These are phyloP conservation scores for Sipha flava DNA, from an alignment of 1,140 invertebrate species.

Conservation along the genomic window DNA sequence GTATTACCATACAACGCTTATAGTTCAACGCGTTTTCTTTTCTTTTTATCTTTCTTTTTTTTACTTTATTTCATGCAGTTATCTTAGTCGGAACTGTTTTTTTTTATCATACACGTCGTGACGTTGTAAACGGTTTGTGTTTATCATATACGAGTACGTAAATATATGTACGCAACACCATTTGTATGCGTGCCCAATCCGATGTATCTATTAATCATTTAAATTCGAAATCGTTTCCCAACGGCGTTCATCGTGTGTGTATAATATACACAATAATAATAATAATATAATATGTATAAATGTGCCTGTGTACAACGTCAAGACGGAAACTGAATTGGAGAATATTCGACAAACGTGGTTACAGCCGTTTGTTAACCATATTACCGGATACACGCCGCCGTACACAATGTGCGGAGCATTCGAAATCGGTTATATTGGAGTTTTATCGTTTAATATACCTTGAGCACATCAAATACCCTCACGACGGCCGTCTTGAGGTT, in stretches of 20 bases:
- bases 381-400: background rate
- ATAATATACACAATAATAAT: no score
- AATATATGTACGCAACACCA: no score
- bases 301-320: no score
- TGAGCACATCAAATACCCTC: no score
- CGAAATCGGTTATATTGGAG: no score
- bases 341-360: background rate
- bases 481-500: no score
- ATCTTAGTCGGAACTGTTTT: background rate
- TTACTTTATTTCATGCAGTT: background rate
- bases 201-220: conserved; percentile 20
- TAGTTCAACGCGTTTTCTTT: no score
- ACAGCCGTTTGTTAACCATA: background rate
- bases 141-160: no score
- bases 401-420: background rate
- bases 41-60: no score
- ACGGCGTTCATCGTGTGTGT: background rate
- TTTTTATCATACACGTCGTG: background rate
- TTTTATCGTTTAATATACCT: no score
- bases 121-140: background rate
- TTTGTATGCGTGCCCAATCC: background rate
- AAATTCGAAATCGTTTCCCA: conserved; percentile 9
- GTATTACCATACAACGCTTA: background rate
- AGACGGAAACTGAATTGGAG: background rate
- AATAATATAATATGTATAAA: no score